Base-by-base conservation (phyloP, 2,113 vertebrate genomes). In the Mungos mungo region DNA sequence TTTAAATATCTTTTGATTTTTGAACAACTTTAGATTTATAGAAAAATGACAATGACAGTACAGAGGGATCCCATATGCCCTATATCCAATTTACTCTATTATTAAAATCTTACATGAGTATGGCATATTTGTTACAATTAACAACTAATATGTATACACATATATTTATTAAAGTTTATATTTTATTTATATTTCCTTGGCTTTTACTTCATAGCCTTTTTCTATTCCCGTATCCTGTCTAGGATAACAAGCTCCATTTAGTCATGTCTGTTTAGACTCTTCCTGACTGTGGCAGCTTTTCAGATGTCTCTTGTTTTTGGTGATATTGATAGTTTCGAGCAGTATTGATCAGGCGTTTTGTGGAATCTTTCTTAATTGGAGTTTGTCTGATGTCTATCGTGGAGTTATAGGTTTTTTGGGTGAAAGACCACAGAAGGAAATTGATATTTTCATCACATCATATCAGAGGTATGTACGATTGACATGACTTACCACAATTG, bases 1-100 rank as follows among this genome's bases (percentile, higher is more conserved):
- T 95, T 68, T 85, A 76, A 76, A 65, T 69, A 63, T 76, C 35
- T 2, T 27, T 38, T 79, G 69, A 68, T 95, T 93, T 96, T 84
- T 74, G 25, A 76, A 69, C 5, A 21, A 19, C 77, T 97, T 94
- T 85, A 60, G n/a, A 52, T 77, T 86, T 77, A 86, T 3, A 86
- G 65, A 38, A 92, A 92, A 69, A 87, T 15, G 38, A 8, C 35
- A 82, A 54, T 57, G 60, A 66, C 14, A 52, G 14, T 45, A 31
- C 29, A 84, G 45, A 31, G 38, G 69, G 19, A 77, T 45, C 41
- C 19, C 3, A 4, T 33, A 27, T 9, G 31, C 10, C 31, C 50
- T 29, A 87, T 5, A 38, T 54, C 16, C 13, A 27, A 3, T 84
- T 77, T 94, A 41, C 4, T 15, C 45, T 45, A 6, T 71, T 31